Evolutionary conservation across 2,888 invertebrate genomes (phyloP), one percentile per base, ranked within the genome.

Genomic region (Coenonympha arcania): DNA sequence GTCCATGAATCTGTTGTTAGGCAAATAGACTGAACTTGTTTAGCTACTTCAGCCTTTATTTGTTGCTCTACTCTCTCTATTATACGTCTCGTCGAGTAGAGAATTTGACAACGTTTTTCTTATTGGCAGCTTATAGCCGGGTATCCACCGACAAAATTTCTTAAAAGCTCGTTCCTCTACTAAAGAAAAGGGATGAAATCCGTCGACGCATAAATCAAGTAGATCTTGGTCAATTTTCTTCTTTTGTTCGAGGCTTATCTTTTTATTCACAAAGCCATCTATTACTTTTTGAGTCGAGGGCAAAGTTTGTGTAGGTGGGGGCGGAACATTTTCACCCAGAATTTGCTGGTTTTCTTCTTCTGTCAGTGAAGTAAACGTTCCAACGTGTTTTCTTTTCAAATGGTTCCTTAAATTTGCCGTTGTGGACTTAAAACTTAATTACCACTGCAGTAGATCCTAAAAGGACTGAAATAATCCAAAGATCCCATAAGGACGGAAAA

Each of bases 401-500:
- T 26, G 24, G 24, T 26, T 26, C 9, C 24, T 9, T 26, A 24
- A 24, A 24, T 26, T 26, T 26, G 24, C 24, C n/a, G 9, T 9
- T 26, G 24, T 26, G 2, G 24, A 26, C 3, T 26, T 26, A 24
- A 24, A 24, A 3, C 24, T 26, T 9, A 55, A 20, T 44, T 59
- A 52, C 20, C 20, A 20, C 20, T 20, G 20, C 20, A 60, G 66
- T 51, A 62, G 66, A 51, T 68, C 65, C 16, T 66, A 69, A 20
- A 20, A 20, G 20, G 20, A 20, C 20, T 20, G 20, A 20, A 20
- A 20, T 20, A 20, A 20, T 20, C 20, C 20, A 37, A 37, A 37
- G 37, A 37, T 20, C 22, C 9, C 46, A 46, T 60, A 66, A 64
- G 46, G 64, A 69, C 56, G 69, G 68, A 16, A 68, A 54, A n/a